Percentiles rank a stretch among this genome's conserved stretches.
Conservation (phyloP, 2,113 vertebrate genomes). For the Elgaria multicarinata region DNA sequence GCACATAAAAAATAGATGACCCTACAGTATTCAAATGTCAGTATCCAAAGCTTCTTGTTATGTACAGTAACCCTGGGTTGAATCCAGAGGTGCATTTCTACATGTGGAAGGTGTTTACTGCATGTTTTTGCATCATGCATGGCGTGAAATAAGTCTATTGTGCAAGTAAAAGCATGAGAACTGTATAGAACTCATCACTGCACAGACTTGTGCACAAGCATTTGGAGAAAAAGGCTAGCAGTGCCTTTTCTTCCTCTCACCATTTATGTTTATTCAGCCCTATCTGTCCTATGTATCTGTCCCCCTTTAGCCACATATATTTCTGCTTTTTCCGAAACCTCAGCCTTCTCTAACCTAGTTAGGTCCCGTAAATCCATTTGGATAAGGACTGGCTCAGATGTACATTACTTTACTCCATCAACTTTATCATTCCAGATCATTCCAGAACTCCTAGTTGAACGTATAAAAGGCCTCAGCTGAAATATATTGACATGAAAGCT, state of each 20-base stretch:
- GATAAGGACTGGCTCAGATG: neutral
- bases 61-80: neutral
- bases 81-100: neutral
- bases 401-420: neutral
- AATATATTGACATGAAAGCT: neutral
- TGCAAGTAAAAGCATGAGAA: neutral
- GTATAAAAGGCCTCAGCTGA: neutral
- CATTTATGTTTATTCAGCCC: neutral
- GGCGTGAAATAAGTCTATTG: neutral
- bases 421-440: neutral
- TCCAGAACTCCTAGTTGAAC: neutral
- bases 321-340: neutral
- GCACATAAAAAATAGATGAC: neutral
- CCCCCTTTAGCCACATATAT: neutral
- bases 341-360: neutral
- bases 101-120: neutral
- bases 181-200: neutral
- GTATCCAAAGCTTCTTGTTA: neutral
- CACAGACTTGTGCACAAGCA: neutral
- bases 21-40: neutral
- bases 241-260: neutral
- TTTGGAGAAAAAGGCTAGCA: neutral
- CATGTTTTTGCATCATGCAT: neutral
- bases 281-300: neutral
- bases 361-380: neutral